Conservation (phyloP, 1,140 invertebrate species). For the Listronotus bonariensis region DNA sequence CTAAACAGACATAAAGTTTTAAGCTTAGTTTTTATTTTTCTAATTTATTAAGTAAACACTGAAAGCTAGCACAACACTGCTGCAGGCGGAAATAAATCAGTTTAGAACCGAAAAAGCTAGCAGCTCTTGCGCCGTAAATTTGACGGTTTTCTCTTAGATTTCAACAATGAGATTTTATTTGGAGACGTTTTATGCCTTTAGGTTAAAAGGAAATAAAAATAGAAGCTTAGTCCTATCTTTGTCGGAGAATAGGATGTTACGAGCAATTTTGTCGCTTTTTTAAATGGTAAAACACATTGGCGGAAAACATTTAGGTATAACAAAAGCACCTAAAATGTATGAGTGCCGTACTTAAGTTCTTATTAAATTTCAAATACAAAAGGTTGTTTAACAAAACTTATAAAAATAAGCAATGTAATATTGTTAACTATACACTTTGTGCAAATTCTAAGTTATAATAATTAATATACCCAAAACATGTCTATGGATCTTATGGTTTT, state of each 20-base stretch:
- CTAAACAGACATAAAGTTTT: slow-evolving; percentile 16
- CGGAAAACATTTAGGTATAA: too few species aligned
- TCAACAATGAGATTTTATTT: slow-evolving; percentile 33
- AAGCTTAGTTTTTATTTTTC: slow-evolving; percentile 17
- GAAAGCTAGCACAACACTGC: slow-evolving; percentile 21
- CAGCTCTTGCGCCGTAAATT: slow-evolving; percentile 26
- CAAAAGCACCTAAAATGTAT: too few species aligned
- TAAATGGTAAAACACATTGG: slow-evolving; percentile 1
- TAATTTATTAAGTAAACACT: slow-evolving; percentile 29
- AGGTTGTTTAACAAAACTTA: too few species aligned
- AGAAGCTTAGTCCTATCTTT: slow-evolving; percentile 29
- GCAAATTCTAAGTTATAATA: too few species aligned
- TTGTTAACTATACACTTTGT: too few species aligned
- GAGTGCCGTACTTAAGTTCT: too few species aligned
- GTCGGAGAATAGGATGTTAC: slow-evolving; percentile 22
- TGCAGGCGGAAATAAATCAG: slow-evolving; percentile 27
- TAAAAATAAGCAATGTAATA: too few species aligned
- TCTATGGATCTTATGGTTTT: too few species aligned
- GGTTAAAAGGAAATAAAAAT: slow-evolving; percentile 32
- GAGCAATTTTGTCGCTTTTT: slow-evolving; percentile 7
- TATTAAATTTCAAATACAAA: too few species aligned
- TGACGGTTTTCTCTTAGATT: slow-evolving; percentile 31
- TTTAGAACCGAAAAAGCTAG: slow-evolving; percentile 27
- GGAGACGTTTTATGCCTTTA: slow-evolving; percentile 26
- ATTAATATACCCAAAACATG: too few species aligned